Conservation (phyloP, 2,888 invertebrate genomes). For the Andrena chrysosceles region DNA sequence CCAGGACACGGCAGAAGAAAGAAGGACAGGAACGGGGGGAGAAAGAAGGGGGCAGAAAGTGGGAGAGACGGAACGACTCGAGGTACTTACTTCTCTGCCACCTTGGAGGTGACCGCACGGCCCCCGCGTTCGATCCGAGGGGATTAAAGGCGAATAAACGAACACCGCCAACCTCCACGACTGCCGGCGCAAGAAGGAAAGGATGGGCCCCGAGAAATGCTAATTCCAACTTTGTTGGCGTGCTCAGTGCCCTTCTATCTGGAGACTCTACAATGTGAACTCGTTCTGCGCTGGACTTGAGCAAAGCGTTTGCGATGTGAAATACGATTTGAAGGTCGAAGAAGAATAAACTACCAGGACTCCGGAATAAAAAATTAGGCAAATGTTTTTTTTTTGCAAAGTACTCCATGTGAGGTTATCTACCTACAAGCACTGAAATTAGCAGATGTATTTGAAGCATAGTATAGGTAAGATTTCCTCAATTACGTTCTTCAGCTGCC, state of each 20-base stretch:
- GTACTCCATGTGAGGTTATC: too few relatives aligned
- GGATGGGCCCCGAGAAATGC: slow-evolving; percentile 68
- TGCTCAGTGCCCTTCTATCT: slow-evolving; percentile 47
- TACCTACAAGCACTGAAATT: too few relatives aligned
- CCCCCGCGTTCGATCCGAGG: slow-evolving; percentile 71
- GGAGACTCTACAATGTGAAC: slow-evolving; percentile 33
- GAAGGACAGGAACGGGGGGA: slow-evolving; percentile 38
- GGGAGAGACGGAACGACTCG: slow-evolving; percentile 36
- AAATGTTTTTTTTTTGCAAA: too few relatives aligned
- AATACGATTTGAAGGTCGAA: background rate
- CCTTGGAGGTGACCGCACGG: slow-evolving; percentile 55
- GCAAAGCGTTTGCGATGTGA: background rate
- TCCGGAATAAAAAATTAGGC: too few relatives aligned
- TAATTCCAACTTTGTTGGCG: slow-evolving; percentile 71
- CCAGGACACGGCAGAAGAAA: slow-evolving; percentile 69
- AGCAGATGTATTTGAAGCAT: too few relatives aligned
- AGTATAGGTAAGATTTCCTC: too few relatives aligned
- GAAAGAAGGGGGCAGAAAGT: slow-evolving; percentile 20
- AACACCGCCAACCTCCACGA: slow-evolving; percentile 61
- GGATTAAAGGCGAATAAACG: slow-evolving; percentile 80
- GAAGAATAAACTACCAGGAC: too few relatives aligned
- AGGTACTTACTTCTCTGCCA: slow-evolving; percentile 37
- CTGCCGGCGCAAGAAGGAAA: slow-evolving; percentile 29
- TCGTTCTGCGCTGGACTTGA: slow-evolving; percentile 33
- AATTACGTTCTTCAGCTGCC: too few relatives aligned